Evolutionary conservation across 2,797 vertebrate species (phyloP).

Genomic region (Coendou prehensilis): DNA sequence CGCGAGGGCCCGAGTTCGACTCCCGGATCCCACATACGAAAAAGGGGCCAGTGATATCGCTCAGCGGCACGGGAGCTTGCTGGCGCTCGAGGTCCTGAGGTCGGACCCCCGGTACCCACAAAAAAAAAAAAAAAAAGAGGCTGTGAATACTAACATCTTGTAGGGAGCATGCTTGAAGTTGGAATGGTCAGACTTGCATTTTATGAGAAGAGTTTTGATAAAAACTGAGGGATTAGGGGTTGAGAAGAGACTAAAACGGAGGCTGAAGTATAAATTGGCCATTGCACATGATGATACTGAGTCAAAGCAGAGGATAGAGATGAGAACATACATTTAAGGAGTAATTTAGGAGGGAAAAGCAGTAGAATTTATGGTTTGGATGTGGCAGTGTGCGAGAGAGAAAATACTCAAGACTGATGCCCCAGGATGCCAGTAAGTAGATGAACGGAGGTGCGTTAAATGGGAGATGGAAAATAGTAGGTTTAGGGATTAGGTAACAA

Average conservation of each 20-base stretch:
- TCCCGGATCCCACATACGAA: no score
- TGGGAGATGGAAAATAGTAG: background rate
- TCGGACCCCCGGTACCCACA: no score
- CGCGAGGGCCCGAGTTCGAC: no score
- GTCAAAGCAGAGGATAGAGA: background rate
- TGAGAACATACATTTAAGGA: background rate
- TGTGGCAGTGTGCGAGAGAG: background rate
- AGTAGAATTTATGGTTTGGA: background rate
- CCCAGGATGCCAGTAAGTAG: background rate
- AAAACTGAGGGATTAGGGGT: background rate
- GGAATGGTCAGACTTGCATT: slow-evolving; percentile 14
- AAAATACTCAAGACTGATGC: background rate
- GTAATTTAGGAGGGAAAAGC: background rate
- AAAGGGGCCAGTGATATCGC: no score
- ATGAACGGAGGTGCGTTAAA: background rate
- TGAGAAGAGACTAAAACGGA: background rate
- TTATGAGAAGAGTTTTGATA: slow-evolving; percentile 28
- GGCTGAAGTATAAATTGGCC: background rate
- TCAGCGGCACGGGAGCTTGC: no score
- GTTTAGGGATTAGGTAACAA: background rate
- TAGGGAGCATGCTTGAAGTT: background rate
- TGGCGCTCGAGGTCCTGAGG: no score
- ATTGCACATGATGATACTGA: background rate
- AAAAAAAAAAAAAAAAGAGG: no score
- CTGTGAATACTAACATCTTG: background rate